Evolutionary conservation across 2,113 vertebrate genomes (phyloP).

Genomic region (Ramphastos sulfuratus): DNA sequence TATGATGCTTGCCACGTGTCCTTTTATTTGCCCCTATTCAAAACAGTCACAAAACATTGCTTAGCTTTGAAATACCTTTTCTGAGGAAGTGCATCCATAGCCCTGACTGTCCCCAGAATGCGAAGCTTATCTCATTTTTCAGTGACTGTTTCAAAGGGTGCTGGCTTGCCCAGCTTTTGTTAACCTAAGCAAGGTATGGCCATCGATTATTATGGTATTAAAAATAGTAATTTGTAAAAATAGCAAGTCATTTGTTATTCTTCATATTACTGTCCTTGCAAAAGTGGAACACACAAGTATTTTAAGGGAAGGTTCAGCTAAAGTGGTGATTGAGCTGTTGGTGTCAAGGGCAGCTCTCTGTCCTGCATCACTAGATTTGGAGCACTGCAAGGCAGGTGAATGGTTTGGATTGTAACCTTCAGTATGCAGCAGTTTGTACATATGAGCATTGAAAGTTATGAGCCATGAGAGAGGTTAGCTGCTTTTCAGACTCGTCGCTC

Average conservation of each 20-base stretch:
- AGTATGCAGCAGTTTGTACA: background rate
- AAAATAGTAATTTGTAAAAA: conserved; percentile 1
- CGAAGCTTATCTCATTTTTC: background rate
- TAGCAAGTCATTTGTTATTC: background rate
- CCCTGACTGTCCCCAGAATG: background rate
- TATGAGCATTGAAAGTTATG: background rate
- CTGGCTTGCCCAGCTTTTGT: background rate
- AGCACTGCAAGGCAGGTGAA: background rate
- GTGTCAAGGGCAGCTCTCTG: background rate
- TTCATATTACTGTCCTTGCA: background rate
- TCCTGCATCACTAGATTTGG: background rate
- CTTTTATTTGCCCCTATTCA: background rate
- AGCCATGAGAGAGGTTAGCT: background rate
- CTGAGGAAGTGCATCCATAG: background rate
- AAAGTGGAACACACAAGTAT: background rate
- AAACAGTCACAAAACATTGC: background rate
- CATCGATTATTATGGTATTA: background rate
- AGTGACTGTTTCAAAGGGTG: background rate
- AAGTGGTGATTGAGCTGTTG: background rate
- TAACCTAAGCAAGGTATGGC: background rate
- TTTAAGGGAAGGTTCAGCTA: background rate
- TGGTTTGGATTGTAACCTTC: background rate
- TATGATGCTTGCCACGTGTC: background rate
- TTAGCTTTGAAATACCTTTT: background rate
- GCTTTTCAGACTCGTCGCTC: background rate